phyloP scores from a whole-genome alignment of 2,888 invertebrate species.

The Rhagonycha fulva region DNA sequence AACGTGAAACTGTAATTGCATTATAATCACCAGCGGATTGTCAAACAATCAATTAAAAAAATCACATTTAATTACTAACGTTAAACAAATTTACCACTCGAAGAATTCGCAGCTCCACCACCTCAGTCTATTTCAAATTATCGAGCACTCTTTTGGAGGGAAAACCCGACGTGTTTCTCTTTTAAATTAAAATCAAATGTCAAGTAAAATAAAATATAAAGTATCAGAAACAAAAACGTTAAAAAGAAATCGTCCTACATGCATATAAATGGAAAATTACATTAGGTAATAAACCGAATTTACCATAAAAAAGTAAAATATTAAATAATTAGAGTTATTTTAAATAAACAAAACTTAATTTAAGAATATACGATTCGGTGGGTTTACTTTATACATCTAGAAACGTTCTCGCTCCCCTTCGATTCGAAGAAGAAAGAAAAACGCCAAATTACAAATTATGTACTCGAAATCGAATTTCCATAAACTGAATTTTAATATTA shows the following conservation, averaged over 20 bases:
- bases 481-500: slow-evolving; percentile 40
- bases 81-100: background rate
- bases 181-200: background rate
- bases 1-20: background rate
- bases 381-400: background rate
- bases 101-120: background rate
- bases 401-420: background rate
- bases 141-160: background rate
- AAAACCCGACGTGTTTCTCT: background rate
- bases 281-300: background rate
- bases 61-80: background rate
- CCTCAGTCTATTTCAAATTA: background rate
- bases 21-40: background rate
- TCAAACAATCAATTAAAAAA: background rate
- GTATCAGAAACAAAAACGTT: background rate
- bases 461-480: slow-evolving; percentile 30
- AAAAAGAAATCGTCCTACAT: background rate
- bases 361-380: background rate
- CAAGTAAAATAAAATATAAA: background rate
- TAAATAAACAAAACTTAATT: background rate
- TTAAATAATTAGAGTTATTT: background rate
- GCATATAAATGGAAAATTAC: background rate
- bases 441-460: slow-evolving; percentile 21
- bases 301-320: background rate
- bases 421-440: slow-evolving; percentile 2